phyloP scores from a whole-genome alignment of 2,113 vertebrate species.

The Ploceus nigricollis region DNA sequence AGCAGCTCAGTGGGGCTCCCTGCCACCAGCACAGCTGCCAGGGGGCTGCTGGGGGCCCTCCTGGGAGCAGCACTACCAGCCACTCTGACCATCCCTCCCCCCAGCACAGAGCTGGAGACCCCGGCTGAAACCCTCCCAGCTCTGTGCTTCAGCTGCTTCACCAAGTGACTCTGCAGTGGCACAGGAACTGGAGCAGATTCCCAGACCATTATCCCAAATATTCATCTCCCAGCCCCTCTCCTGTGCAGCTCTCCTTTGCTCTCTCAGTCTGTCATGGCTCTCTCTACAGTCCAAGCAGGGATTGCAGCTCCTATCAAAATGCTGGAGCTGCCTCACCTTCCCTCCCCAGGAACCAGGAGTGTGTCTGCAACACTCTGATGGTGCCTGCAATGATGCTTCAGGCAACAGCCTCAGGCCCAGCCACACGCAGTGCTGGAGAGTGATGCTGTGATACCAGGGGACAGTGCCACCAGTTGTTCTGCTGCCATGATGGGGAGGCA shows the following conservation, averaged over 20 bases:
- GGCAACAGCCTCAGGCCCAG: neutral
- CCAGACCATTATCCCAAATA: neutral
- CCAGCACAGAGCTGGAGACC: neutral
- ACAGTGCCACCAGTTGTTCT: neutral
- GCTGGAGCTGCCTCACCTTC: neutral
- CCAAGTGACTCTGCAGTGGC: neutral
- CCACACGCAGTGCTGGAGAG: fast-evolving
- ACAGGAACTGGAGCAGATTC: neutral
- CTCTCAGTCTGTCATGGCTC: neutral
- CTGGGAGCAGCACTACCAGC: neutral
- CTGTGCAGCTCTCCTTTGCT: neutral
- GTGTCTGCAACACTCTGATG: fast-evolving
- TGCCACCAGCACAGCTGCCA: neutral
- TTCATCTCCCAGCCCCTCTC: neutral
- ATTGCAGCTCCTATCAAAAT: neutral
- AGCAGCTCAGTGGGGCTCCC: neutral
- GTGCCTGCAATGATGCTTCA: neutral
- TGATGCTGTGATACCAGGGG: neutral
- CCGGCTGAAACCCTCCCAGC: fast-evolving
- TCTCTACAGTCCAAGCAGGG: neutral
- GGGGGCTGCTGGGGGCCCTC: neutral
- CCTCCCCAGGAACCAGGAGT: neutral
- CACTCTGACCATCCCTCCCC: neutral
- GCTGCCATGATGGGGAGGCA: neutral
- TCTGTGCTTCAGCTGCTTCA: neutral